Conservation (phyloP, 2,797 vertebrate genomes). For the Hapalemur alaotrensis region DNA sequence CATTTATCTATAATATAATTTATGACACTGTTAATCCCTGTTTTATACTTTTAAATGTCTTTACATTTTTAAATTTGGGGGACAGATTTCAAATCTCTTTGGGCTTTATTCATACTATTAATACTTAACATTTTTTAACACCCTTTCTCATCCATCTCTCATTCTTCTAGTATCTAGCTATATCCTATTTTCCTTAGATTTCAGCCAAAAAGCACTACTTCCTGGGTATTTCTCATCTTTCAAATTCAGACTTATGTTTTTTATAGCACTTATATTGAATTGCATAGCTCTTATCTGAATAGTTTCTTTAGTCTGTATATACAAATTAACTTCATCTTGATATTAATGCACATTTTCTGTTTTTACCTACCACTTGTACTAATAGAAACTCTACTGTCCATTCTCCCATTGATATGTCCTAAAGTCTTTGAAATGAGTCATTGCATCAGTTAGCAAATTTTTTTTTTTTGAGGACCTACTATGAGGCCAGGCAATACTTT, state of each 20-base stretch:
- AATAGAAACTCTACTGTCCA: background rate
- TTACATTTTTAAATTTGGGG: background rate
- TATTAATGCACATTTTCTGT: background rate
- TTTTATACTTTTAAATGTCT: background rate
- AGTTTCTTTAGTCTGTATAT: background rate
- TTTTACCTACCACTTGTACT: background rate
- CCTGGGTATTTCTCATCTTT: background rate
- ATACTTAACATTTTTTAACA: background rate
- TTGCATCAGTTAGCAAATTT: background rate
- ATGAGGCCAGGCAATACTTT: background rate
- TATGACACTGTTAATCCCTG: background rate
- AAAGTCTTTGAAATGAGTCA: background rate
- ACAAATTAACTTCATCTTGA: background rate
- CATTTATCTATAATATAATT: background rate
- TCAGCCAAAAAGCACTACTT: background rate
- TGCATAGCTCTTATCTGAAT: background rate
- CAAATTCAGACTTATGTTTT: background rate
- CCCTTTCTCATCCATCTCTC: background rate
- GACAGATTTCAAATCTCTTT: background rate
- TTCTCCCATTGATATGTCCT: background rate
- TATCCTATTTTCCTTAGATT: background rate
- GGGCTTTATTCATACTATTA: background rate
- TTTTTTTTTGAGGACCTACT: background rate
- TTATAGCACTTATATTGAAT: background rate
- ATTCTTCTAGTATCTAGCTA: background rate